phyloP scores from a whole-genome alignment of 2,888 invertebrate genomes.

The Sympetrum striolatum region DNA sequence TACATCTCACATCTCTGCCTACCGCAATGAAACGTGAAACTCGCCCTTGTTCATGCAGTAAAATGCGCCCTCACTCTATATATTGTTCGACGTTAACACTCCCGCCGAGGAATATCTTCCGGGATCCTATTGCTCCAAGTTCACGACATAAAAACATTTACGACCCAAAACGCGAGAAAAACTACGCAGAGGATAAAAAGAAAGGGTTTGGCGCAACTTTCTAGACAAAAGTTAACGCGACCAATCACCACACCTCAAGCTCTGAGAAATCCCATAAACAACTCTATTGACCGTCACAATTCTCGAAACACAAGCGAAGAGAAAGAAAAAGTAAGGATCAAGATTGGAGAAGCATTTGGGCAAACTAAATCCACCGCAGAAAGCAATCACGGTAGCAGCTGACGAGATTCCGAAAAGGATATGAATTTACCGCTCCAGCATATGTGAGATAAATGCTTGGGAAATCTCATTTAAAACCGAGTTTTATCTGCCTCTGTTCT shows the following conservation, averaged over 20 bases:
- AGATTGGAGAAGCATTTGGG: not conserved
- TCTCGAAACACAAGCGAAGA: not conserved
- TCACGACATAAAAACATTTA: too few species aligned
- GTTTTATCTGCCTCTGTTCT: constrained; percentile 8
- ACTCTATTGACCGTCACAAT: not conserved
- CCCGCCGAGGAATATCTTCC: too few species aligned
- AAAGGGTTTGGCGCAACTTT: too few species aligned
- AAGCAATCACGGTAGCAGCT: constrained; percentile 4
- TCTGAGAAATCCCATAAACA: not conserved
- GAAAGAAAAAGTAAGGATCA: not conserved
- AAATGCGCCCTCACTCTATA: too few species aligned
- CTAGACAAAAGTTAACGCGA: not conserved
- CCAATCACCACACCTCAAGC: not conserved
- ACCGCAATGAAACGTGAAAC: too few species aligned
- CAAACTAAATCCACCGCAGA: not conserved
- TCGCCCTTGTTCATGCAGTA: too few species aligned
- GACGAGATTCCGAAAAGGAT: constrained; percentile 18
- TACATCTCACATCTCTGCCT: too few species aligned
- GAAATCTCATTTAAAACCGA: constrained; percentile 36
- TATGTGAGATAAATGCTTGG: constrained; percentile 6
- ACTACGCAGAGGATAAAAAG: too few species aligned
- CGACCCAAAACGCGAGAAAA: too few species aligned
- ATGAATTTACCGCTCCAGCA: constrained; percentile 19
- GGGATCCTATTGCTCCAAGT: too few species aligned
- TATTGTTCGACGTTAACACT: too few species aligned